These are phyloP conservation scores for Melospiza georgiana DNA, from an alignment of 2,113 vertebrate species.

Conservation along the genomic window DNA sequence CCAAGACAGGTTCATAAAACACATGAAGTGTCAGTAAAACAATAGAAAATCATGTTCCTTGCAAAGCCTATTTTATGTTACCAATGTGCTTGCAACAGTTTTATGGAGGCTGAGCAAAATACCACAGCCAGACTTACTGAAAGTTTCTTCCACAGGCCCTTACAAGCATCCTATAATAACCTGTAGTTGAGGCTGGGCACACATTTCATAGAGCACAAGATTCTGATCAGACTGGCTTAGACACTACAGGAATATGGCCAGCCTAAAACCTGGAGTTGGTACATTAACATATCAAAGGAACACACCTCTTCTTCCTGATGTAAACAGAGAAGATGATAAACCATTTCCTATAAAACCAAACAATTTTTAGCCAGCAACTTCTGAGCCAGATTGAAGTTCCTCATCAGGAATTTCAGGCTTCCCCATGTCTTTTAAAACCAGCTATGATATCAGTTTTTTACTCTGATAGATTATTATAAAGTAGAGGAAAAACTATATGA, in stretches of 20 bases:
- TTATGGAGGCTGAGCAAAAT: neutral
- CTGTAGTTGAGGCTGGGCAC: neutral
- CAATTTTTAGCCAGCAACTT: neutral
- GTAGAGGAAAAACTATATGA: neutral
- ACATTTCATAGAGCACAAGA: neutral
- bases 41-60: conserved; percentile 16
- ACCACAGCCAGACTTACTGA: neutral
- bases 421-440: neutral
- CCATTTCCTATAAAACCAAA: neutral
- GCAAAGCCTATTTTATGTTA: conserved; percentile 9
- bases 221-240: neutral
- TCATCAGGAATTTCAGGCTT: neutral
- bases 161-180: neutral
- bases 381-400: neutral
- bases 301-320: neutral
- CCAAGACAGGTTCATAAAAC: conserved; percentile 26
- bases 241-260: neutral
- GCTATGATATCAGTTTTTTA: neutral
- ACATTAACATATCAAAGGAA: neutral
- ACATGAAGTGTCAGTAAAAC: conserved; percentile 11
- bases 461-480: neutral
- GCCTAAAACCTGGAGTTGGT: neutral
- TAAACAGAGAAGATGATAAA: neutral
- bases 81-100: neutral
- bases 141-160: neutral